Evolutionary conservation across 2,113 vertebrate genomes (phyloP).

Genomic region (Cynopterus brachyotis): DNA sequence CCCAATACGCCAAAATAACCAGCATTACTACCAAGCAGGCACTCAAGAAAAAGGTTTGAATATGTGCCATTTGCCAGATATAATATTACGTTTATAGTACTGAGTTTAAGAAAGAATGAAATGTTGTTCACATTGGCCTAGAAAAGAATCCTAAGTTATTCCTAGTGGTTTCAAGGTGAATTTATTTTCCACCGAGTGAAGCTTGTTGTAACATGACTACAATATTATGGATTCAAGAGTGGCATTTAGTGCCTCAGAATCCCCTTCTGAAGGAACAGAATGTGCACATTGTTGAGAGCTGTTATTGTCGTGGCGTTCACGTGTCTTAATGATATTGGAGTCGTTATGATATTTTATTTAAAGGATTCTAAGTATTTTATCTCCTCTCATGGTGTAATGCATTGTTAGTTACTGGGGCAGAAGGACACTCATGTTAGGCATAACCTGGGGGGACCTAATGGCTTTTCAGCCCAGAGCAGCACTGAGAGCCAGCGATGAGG

Average conservation of each 20-base stretch:
- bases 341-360: not conserved
- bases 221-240: not conserved
- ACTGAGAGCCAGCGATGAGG: not conserved
- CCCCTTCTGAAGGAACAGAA: not conserved
- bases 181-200: not conserved
- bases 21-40: not conserved
- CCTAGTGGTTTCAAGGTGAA: not conserved
- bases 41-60: not conserved
- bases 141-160: not conserved
- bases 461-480: not conserved
- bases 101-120: not conserved
- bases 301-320: accelerated
- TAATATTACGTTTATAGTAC: not conserved
- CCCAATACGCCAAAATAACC: not conserved
- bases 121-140: not conserved
- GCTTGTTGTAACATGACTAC: not conserved
- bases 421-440: not conserved
- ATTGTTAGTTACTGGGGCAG: not conserved
- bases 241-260: not conserved
- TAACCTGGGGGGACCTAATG: not conserved
- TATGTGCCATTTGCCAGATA: not conserved
- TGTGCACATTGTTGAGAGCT: not conserved
- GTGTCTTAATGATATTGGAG: not conserved
- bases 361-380: not conserved
- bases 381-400: not conserved